A percentile compares a stretch with the other conserved stretches of the same genome.
Evolutionary conservation across 2,888 invertebrate genomes (phyloP).

Genomic region (Vanessa cardui): DNA sequence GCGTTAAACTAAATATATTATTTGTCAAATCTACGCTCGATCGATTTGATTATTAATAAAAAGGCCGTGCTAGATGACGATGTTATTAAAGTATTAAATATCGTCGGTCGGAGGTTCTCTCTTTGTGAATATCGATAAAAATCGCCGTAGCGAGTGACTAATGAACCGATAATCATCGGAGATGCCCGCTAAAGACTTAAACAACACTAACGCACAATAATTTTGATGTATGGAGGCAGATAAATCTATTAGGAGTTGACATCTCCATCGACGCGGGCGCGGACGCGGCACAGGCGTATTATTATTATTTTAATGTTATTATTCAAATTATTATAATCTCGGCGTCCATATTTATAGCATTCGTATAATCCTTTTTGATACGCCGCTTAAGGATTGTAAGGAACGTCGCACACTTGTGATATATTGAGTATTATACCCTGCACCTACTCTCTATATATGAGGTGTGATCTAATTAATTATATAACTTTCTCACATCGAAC

Average conservation of each 20-base stretch:
- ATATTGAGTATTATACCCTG: not conserved
- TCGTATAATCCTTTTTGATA: constrained; percentile 75
- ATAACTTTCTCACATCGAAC: not conserved
- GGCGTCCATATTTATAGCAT: constrained; percentile 74
- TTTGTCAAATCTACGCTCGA: constrained; percentile 24
- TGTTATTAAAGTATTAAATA: constrained; percentile 34
- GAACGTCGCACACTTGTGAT: constrained; percentile 43
- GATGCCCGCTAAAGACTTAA: constrained; percentile 48
- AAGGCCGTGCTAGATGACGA: constrained; percentile 10
- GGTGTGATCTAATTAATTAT: not conserved
- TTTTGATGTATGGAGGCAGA: constrained; percentile 63
- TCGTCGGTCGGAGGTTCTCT: constrained; percentile 22
- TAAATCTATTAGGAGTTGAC: constrained; percentile 77
- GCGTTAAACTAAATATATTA: constrained; percentile 18
- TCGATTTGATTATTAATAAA: constrained; percentile 19
- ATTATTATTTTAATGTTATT: constrained; percentile 80
- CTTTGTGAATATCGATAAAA: constrained; percentile 49
- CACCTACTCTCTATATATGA: not conserved
- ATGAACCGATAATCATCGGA: constrained; percentile 64
- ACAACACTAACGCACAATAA: constrained; percentile 59
- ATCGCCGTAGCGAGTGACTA: constrained; percentile 54
- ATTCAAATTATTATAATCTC: constrained; percentile 80
- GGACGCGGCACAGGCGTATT: constrained; percentile 58
- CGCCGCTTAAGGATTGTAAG: constrained; percentile 65
- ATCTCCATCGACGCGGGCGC: constrained; percentile 63